Evolutionary conservation across 1,140 invertebrate genomes (phyloP).

Genomic region (Lamellibrachia luymesi): DNA sequence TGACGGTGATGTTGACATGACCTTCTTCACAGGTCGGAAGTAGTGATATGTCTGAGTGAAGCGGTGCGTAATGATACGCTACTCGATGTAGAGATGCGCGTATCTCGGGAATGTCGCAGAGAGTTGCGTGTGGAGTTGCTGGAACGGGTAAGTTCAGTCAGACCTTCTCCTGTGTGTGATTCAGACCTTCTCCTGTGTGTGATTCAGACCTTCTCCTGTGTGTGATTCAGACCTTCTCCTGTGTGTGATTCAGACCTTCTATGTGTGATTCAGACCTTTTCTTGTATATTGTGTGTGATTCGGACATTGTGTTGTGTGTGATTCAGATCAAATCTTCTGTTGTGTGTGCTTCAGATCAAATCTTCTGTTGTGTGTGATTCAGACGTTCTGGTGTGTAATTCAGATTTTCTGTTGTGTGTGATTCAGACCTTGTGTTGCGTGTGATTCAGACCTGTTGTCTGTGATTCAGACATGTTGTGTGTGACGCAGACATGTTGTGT

Average conservation of each 20-base stretch:
- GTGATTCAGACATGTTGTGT: neutral
- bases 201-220: neutral
- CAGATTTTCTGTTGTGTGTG: neutral
- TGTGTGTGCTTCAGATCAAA: neutral
- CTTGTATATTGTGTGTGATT: neutral
- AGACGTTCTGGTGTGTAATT: neutral
- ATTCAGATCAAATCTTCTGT: neutral
- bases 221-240: neutral
- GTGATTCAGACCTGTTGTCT: neutral
- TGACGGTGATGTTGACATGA: neutral
- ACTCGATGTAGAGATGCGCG: conserved; percentile 62
- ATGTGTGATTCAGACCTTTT: neutral
- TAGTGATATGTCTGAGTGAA: conserved; percentile 88
- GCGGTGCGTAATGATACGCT: conserved; percentile 87
- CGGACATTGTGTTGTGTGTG: neutral
- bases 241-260: neutral
- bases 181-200: neutral
- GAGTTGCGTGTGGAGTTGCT: conserved; percentile 83
- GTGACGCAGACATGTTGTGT: neutral
- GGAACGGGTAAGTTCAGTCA: conserved; percentile 59
- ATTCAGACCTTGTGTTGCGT: neutral
- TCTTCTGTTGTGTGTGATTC: too few species aligned
- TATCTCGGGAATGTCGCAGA: conserved; percentile 82
- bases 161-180: neutral
- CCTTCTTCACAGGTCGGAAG: conserved; percentile 70